Conservation (phyloP, 1,140 invertebrate species). For the Drosophila parabipectinata region DNA sequence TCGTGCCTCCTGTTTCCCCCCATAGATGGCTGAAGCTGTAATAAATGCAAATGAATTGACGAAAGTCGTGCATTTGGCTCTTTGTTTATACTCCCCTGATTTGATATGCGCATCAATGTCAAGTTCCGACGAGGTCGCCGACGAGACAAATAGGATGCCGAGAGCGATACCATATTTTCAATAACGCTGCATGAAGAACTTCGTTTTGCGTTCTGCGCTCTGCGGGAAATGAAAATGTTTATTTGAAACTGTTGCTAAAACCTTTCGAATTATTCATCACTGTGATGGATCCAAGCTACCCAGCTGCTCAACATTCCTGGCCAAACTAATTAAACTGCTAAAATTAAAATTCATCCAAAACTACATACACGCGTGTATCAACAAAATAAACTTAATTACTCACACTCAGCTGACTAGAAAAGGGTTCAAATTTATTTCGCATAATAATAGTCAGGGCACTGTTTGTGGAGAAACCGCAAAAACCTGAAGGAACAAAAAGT, state of each 20-base stretch:
- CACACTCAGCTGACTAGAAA: constrained; percentile 33
- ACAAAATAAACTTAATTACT: constrained; percentile 56
- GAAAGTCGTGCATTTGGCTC: constrained; percentile 65
- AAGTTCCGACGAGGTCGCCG: constrained; percentile 16
- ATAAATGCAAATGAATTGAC: constrained; percentile 77
- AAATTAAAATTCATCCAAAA: constrained; percentile 45
- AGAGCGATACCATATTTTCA: constrained; percentile 33
- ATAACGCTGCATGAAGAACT: constrained; percentile 19
- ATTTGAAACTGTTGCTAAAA: constrained; percentile 2
- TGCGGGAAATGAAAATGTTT: constrained; percentile 13
- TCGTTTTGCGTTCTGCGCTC: too few relatives aligned
- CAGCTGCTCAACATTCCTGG: constrained; percentile 5
- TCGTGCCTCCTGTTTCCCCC: neutral
- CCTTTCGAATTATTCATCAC: constrained; percentile 35
- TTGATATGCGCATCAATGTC: constrained; percentile 70
- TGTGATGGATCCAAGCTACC: constrained; percentile 10
- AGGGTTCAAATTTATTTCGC: constrained; percentile 44
- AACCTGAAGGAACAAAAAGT: constrained; percentile 25
- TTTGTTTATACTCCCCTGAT: constrained; percentile 70
- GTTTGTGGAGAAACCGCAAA: constrained; percentile 43
- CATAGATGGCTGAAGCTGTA: constrained; percentile 30
- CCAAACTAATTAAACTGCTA: constrained; percentile 50
- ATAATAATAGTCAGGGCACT: constrained; percentile 40
- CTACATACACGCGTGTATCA: constrained; percentile 44
- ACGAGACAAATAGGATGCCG: constrained; percentile 19